Conservation (phyloP, 1,140 invertebrate genomes). For the Meloidogyne exigua region DNA sequence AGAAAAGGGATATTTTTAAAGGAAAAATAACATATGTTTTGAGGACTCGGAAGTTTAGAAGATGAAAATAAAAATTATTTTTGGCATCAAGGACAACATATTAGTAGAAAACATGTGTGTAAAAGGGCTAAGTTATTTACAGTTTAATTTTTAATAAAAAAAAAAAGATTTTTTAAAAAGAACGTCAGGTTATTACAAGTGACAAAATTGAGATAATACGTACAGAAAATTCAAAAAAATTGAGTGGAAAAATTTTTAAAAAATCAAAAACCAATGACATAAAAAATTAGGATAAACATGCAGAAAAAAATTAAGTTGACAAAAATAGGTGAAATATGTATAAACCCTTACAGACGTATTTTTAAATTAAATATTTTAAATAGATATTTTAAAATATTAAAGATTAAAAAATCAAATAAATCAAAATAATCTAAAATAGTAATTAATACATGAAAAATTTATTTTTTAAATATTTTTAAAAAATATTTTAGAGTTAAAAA, state of each 20-base stretch:
- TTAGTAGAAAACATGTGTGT: too few relatives aligned
- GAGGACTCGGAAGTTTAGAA: background rate
- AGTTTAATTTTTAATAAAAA: background rate
- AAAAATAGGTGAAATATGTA: background rate
- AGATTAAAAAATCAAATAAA: background rate
- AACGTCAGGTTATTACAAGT: too few relatives aligned
- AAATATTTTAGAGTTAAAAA: background rate
- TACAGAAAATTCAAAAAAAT: too few relatives aligned
- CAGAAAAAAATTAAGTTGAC: background rate
- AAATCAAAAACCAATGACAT: too few relatives aligned
- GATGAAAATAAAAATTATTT: background rate
- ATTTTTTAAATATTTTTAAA: background rate
- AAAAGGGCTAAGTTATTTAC: background rate
- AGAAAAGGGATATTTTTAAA: background rate
- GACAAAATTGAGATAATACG: too few relatives aligned
- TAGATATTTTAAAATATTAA: background rate
- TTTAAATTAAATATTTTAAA: background rate
- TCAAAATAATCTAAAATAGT: background rate
- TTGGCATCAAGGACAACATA: background rate
- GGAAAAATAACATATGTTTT: background rate
- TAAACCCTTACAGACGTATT: background rate
- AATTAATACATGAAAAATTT: background rate
- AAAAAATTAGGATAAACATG: background rate
- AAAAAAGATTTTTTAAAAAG: too few relatives aligned
- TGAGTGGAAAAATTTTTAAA: too few relatives aligned